Evolutionary conservation across 2,797 vertebrate species (phyloP).

Genomic region (Erpetoichthys calabaricus): DNA sequence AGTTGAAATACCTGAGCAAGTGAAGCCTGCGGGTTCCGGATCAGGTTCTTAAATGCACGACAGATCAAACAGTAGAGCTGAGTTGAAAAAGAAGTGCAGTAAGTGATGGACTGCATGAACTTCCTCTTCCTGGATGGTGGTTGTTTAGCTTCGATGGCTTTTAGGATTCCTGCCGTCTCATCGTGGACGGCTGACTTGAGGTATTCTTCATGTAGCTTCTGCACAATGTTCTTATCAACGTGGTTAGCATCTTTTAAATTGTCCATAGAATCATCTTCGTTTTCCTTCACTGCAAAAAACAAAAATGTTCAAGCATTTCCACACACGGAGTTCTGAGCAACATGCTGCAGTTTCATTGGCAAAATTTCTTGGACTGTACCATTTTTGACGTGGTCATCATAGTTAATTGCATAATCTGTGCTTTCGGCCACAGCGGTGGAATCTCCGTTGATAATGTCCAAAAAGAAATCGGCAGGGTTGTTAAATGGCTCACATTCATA

Average conservation of each 20-base stretch:
- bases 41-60: conserved; percentile 35
- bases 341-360: no score
- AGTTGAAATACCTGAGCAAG: conserved; percentile 30
- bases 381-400: neutral
- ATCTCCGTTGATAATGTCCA: conserved; percentile 27
- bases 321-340: no score
- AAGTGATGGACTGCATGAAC: conserved; percentile 29
- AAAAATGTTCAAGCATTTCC: no score
- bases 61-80: conserved; percentile 38
- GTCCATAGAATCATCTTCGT: neutral
- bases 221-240: conserved; percentile 19
- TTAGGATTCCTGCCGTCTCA: conserved; percentile 22
- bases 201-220: conserved; percentile 32
- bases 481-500: conserved; percentile 30
- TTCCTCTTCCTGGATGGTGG: conserved; percentile 8
- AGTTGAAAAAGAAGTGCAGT: conserved; percentile 34
- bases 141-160: conserved; percentile 14
- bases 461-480: conserved; percentile 33
- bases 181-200: conserved; percentile 26
- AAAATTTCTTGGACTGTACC: no score
- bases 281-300: neutral
- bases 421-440: conserved; percentile 28
- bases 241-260: neutral
- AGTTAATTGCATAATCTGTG: conserved; percentile 4
- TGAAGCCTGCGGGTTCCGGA: conserved; percentile 36